Base-by-base conservation (phyloP, 2,113 vertebrate species). In the Syngnathus typhle region DNA sequence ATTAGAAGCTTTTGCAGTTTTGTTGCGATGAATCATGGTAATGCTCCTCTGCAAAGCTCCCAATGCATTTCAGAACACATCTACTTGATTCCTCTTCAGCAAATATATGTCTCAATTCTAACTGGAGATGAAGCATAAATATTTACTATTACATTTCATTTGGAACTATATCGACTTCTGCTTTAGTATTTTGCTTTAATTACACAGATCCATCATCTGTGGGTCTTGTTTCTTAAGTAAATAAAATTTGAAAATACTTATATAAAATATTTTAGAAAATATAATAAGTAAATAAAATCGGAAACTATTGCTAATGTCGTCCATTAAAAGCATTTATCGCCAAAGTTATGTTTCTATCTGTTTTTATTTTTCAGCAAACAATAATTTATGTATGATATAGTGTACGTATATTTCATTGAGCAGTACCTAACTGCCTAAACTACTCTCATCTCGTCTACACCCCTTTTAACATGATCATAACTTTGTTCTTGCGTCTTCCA, bases 21-120 rank as follows among this genome's bases (percentile, higher is more conserved):
- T 88, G 82, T 84, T 83, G 72, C 79, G 88, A 92, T 91, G 90
- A 91, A 91, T 89, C 91, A 88, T 82, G 77, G 86, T 84, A 84
- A 89, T 91, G 89, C 92, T 88, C 73, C 82, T 85, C 85, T 85
- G 79, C 72, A 68, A 81, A 86, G 88, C 75, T 78, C 85, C 84
- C 82, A 76, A 46, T 88, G 89, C 88, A 84, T 90, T 89, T 87
- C 83, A 89, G 91, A 89, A 89, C 82, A 80, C 67, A 81, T 86
- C 84, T 78, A 85, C 90, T 85, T 79, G 76, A 87, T 87, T 88
- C 84, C 76, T 90, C 18, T 9, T 64, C 15, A 27, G 36, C 7
- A 51, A 64, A 49, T 7, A 18, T 36, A 60, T 54, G 65, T 64
- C 68, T 52, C 56, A 64, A 47, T 64, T 43, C 6, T 27, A 64